Conservation (phyloP, 2,888 invertebrate species). For the Torymus tubicola region DNA sequence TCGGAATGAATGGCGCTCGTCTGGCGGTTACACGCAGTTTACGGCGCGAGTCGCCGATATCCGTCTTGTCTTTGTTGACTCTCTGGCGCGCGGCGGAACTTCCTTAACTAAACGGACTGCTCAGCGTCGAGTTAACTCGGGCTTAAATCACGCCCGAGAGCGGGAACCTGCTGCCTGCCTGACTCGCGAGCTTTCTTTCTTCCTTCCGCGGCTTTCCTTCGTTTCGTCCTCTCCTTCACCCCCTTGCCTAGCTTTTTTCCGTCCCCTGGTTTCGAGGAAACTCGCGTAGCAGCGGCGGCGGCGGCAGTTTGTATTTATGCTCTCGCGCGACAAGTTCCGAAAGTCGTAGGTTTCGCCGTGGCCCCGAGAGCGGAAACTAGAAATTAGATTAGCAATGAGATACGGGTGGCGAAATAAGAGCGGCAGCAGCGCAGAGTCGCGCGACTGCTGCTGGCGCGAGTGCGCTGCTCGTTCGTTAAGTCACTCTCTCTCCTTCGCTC, state of each 20-base stretch:
- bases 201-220: background rate
- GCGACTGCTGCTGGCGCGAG: background rate
- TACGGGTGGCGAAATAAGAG: background rate
- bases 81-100: slow-evolving; percentile 41
- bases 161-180: background rate
- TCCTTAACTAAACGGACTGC: slow-evolving; percentile 56
- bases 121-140: slow-evolving; percentile 53
- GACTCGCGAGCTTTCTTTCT: background rate
- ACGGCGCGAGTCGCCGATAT: slow-evolving; percentile 54
- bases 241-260: slow-evolving; percentile 10
- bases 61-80: slow-evolving; percentile 56
- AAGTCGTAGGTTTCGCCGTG: slow-evolving; percentile 32
- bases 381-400: slow-evolving; percentile 52
- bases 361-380: background rate
- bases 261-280: background rate
- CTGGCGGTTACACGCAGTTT: slow-evolving; percentile 58
- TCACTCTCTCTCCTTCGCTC: background rate
- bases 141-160: slow-evolving; percentile 48
- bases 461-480: background rate
- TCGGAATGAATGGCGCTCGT: slow-evolving; percentile 54
- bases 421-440: background rate
- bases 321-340: slow-evolving; percentile 15
- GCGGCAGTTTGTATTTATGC: slow-evolving; percentile 31
- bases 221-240: background rate
- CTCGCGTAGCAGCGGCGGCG: background rate